Evolutionary conservation across 2,797 vertebrate genomes (phyloP), one percentile per base, ranked within the genome.

Genomic region (Pelodytes ibericus): DNA sequence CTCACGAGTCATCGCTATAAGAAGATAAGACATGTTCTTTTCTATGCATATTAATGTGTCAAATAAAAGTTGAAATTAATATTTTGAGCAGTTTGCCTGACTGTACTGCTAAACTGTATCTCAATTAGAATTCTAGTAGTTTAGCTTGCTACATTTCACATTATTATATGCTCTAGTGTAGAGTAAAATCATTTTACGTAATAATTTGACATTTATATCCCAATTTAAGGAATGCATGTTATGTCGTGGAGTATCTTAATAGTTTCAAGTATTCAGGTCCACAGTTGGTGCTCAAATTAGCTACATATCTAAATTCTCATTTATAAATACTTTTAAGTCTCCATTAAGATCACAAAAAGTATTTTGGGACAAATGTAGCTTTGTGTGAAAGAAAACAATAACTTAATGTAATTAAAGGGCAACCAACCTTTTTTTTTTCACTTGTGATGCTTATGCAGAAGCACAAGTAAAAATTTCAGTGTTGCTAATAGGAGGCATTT

Each of bases 181-280:
- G 29, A 71, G 59, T 65, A 77, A 65, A 77, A 66, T 71, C 51
- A 65, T 71, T 77, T 77, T 77, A n/a, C 60, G 65, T 51, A 65
- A 71, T 65, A 59, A 77, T 77, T 58, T 77, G 68, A 77, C 49
- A 65, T 44, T 49, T 71, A 71, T 71, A 71, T 77, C 49, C 49
- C 67, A 64, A 49, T 64, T 65, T 77, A 36, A 27, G 68, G 51
- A 56, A 71, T 71, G 22, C 10, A 58, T 59, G 22, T 59, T 67
- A 18, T 65, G 18, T 58, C 24, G 20, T 66, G 6, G 31, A 59
- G 27, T 26, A 11, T 67, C 8, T n/a, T 74, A 58, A 67, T 41
- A 15, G 13, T 10, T 18, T 67, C 29, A 67, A 66, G 51, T 26
- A 47, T 18, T 16, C 18, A 47, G 29, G 36, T 18, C 53, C 15